These are phyloP conservation scores for Labia minor DNA, from an alignment of 2,888 invertebrate genomes.

Conservation along the genomic window DNA sequence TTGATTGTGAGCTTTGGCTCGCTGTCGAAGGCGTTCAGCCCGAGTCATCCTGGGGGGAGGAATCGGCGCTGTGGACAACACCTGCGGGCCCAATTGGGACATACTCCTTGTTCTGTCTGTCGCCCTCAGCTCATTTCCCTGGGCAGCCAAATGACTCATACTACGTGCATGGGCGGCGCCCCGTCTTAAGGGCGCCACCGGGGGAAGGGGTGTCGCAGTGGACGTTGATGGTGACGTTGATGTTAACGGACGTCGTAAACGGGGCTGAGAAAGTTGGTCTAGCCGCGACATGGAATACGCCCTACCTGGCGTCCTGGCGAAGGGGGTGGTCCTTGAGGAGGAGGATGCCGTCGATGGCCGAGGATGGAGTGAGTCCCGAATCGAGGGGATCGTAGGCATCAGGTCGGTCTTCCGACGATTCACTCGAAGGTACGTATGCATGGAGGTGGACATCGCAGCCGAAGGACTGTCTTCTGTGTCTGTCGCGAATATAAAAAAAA, in stretches of 20 bases:
- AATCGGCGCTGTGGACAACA: constrained; percentile 31
- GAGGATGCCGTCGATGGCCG: constrained; percentile 21
- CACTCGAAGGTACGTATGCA: constrained; percentile 53
- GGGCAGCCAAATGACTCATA: constrained; percentile 54
- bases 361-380: constrained; percentile 43
- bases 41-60: constrained; percentile 38
- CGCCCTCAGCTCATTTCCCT: constrained; percentile 22
- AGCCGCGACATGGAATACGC: constrained; percentile 88
- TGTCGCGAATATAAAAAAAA: not conserved
- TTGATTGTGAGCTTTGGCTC: constrained; percentile 33
- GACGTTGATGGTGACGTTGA: constrained; percentile 20
- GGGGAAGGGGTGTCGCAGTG: constrained; percentile 32
- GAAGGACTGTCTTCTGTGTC: constrained; percentile 19
- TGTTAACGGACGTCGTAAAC: constrained; percentile 38
- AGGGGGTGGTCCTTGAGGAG: constrained; percentile 33
- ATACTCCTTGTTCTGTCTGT: constrained; percentile 41
- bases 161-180: constrained; percentile 43
- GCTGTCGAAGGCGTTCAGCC: constrained; percentile 36
- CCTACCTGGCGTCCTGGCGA: constrained; percentile 59
- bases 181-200: constrained; percentile 31
- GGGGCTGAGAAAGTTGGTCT: constrained; percentile 70
- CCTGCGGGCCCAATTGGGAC: constrained; percentile 36
- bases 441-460: constrained; percentile 14
- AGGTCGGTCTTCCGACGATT: constrained; percentile 81
- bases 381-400: constrained; percentile 76